Base-by-base conservation (phyloP, 2,797 vertebrate genomes). In the Mustela erminea region DNA sequence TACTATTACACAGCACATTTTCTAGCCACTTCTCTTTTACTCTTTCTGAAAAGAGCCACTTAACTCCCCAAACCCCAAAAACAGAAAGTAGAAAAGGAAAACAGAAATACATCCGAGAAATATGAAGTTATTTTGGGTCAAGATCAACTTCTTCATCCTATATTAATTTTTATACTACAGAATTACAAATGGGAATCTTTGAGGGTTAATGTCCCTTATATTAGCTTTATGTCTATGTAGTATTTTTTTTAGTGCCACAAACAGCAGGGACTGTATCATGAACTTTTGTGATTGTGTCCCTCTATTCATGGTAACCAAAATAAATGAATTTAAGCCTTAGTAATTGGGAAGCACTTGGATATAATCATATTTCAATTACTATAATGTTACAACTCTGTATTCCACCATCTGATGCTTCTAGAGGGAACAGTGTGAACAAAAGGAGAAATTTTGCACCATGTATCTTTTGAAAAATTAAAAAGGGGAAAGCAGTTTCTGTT, bases 301-400 rank as follows among this genome's bases (percentile, higher is more conserved):
- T 1, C 25, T 8, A 82, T 66, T 87, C 1, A 81, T 49, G 3
- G 68, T 93, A 92, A 75, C 83, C 7, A 68, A 82, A 93, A 27
- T 68, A 89, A 95, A 52, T 95, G 20, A 96, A 95, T 94, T 95
- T 43, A 91, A 68, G 4, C 14, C 17, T 84, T 74, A 38, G 66
- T 86, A 84, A 96, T 64, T 77, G 68, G 58, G 96, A 93, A 66
- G 23, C 15, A 89, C 95, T 97, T n/a, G 27, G 9, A 74, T 90
- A 32, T 62, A 90, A 86, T 97, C 64, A 87, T 92, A 75, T 90
- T 97, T 97, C 23, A 89, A 87, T 97, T 95, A 70, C 7, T 77
- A 5, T 88, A 64, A 58, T 94, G 14, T 0, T 95, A 18, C 89
- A 78, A 66, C 62, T 85, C 32, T 18, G 95, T 74, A 93, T 94